Evolutionary conservation across 1,140 invertebrate species (phyloP).

Genomic region (Antheraea mylitta): DNA sequence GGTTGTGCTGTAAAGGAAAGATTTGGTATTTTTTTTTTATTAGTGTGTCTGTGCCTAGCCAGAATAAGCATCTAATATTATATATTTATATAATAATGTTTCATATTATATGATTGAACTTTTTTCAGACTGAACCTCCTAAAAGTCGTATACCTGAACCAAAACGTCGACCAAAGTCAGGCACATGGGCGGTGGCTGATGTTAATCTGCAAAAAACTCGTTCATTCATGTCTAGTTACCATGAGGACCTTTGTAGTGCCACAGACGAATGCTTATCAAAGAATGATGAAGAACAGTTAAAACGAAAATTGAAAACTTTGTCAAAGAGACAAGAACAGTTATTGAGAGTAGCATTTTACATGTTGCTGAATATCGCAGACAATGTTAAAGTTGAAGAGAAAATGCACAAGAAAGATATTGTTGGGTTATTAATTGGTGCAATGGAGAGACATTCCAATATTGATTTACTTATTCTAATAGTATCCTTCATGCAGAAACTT

Average conservation of each 20-base stretch:
- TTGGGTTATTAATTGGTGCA: slow-evolving; percentile 92
- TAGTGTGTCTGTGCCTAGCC: too few species aligned
- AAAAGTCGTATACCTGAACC: slow-evolving; percentile 84
- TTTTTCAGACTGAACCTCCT: slow-evolving; percentile 80
- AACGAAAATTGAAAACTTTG: slow-evolving; percentile 87
- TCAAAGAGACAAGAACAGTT: slow-evolving; percentile 96
- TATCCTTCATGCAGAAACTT: slow-evolving; percentile 97
- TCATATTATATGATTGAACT: background rate
- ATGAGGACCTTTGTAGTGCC: slow-evolving; percentile 82
- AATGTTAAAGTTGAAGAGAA: slow-evolving; percentile 97
- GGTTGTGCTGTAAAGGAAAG: too few species aligned
- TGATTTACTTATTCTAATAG: slow-evolving; percentile 93
- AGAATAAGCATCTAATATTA: too few species aligned
- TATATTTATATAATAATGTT: background rate
- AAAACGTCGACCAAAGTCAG: slow-evolving; percentile 83
- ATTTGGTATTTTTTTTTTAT: too few species aligned
- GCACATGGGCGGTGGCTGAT: slow-evolving; percentile 81
- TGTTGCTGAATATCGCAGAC: slow-evolving; percentile 96
- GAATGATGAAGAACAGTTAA: slow-evolving; percentile 91
- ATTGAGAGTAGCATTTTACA: slow-evolving; percentile 92
- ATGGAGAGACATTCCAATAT: slow-evolving; percentile 91
- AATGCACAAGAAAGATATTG: slow-evolving; percentile 96
- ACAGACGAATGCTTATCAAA: slow-evolving; percentile 78
- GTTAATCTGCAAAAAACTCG: slow-evolving; percentile 77
- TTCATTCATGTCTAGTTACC: slow-evolving; percentile 81